phyloP scores from a whole-genome alignment of 2,797 vertebrate species.

The Craterocephalus amniculus region DNA sequence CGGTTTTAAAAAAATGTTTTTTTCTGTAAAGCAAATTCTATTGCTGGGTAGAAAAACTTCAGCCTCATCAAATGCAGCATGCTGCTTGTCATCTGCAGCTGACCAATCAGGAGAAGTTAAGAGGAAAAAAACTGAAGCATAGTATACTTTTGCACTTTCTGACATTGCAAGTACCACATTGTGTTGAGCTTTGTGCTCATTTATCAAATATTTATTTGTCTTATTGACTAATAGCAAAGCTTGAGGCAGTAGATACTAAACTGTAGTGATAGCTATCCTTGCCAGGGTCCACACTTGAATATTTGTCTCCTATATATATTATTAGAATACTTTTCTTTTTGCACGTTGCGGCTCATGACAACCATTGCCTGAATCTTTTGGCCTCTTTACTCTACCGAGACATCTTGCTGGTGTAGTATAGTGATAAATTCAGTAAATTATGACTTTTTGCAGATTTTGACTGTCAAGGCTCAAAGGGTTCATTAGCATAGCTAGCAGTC shows the following conservation, averaged over 20 bases:
- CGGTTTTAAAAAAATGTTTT: not conserved
- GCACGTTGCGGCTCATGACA: conserved; percentile 75
- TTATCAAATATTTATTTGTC: conserved; percentile 67
- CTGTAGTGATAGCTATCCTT: conserved; percentile 54
- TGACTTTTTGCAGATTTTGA: conserved; percentile 51
- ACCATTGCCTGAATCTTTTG: conserved; percentile 47
- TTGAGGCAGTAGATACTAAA: conserved; percentile 54
- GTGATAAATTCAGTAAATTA: conserved; percentile 65
- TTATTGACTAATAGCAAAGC: conserved; percentile 57
- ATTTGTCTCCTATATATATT: conserved; percentile 52
- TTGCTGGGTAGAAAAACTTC: not conserved
- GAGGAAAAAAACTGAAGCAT: conserved; percentile 18
- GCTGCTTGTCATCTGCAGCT: conserved; percentile 13
- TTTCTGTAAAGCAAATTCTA: conserved; percentile 13
- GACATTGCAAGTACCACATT: conserved; percentile 62
- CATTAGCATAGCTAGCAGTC: conserved; percentile 49
- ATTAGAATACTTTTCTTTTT: conserved; percentile 69
- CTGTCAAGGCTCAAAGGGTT: conserved; percentile 45
- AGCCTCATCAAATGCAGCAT: not conserved
- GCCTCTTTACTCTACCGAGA: conserved; percentile 28
- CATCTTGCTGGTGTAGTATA: conserved; percentile 39
- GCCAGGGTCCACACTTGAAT: conserved; percentile 46
- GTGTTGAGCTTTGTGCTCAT: conserved; percentile 54
- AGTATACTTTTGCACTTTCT: conserved; percentile 43
- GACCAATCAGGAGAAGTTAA: conserved; percentile 5